phyloP scores from a whole-genome alignment of 2,113 vertebrate species.

The Microtus richardsoni region DNA sequence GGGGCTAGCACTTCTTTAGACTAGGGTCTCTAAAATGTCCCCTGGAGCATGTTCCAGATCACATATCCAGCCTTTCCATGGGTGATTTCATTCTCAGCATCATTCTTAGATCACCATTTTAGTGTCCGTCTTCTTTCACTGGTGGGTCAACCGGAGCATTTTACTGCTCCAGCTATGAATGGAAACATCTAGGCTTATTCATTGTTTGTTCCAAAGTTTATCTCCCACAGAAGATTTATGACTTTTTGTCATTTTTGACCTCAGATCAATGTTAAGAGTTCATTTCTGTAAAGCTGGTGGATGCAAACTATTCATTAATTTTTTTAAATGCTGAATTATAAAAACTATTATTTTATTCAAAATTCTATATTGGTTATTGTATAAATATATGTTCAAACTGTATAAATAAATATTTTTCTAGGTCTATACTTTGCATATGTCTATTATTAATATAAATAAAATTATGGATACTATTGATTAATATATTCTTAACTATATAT shows the following conservation, averaged over 20 bases:
- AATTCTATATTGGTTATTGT: neutral
- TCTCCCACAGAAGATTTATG: neutral
- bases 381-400: neutral
- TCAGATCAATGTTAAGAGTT: neutral
- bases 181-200: neutral
- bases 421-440: neutral
- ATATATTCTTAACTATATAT: neutral
- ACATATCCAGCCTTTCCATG: neutral
- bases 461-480: neutral
- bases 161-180: neutral
- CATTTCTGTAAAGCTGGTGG: neutral
- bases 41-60: neutral
- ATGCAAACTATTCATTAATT: neutral
- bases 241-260: neutral
- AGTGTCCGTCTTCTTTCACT: neutral
- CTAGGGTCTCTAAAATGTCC: neutral
- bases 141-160: neutral
- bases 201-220: neutral
- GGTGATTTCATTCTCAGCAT: neutral
- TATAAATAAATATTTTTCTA: slow-evolving; percentile 33
- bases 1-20: neutral
- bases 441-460: slow-evolving; percentile 15
- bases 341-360: neutral
- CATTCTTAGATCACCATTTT: neutral
- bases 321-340: neutral